A percentile compares a stretch with the other conserved stretches of the same genome.
These are phyloP conservation scores for Pollenia griseotomentosa DNA, from an alignment of 2,888 invertebrate genomes.

Conservation along the genomic window DNA sequence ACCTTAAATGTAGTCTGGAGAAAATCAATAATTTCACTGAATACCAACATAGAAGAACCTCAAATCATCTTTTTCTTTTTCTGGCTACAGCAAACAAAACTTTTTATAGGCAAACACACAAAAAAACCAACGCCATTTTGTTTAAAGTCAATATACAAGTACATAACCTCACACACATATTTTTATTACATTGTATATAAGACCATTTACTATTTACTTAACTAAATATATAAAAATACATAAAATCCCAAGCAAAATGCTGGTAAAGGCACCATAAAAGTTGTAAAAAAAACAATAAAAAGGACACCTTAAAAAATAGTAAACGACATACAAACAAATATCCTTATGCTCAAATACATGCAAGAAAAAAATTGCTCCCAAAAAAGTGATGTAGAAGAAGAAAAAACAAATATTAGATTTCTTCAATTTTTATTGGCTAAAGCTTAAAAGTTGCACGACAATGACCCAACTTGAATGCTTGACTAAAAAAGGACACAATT, in stretches of 20 bases:
- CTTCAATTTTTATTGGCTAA: slow-evolving; percentile 77
- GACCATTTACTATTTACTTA: slow-evolving; percentile 61
- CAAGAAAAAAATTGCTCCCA: slow-evolving; percentile 37
- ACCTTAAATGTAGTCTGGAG: slow-evolving; percentile 58
- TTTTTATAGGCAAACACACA: slow-evolving; percentile 50
- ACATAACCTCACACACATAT: slow-evolving; percentile 16
- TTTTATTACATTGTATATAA: slow-evolving; percentile 29
- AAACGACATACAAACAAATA: slow-evolving; percentile 51
- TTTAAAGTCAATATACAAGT: slow-evolving; percentile 62
- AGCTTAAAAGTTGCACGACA: slow-evolving; percentile 76
- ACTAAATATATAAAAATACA: slow-evolving; percentile 32
- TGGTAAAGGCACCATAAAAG: slow-evolving; percentile 37
- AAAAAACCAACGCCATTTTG: slow-evolving; percentile 70
- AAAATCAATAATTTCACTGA: slow-evolving; percentile 71
- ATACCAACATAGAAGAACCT: slow-evolving; percentile 70
- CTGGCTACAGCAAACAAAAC: slow-evolving; percentile 59
- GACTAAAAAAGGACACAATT: slow-evolving; percentile 76
- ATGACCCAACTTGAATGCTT: slow-evolving; percentile 77
- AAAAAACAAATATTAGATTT: slow-evolving; percentile 61
- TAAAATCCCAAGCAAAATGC: slow-evolving; percentile 23
- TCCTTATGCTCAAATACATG: slow-evolving; percentile 9
- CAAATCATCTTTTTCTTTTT: slow-evolving; percentile 63
- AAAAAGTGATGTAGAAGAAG: not conserved
- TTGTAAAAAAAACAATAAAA: slow-evolving; percentile 48
- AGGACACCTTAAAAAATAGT: slow-evolving; percentile 58